These are phyloP conservation scores for Indicator indicator DNA, from an alignment of 2,113 vertebrate species.

Conservation along the genomic window DNA sequence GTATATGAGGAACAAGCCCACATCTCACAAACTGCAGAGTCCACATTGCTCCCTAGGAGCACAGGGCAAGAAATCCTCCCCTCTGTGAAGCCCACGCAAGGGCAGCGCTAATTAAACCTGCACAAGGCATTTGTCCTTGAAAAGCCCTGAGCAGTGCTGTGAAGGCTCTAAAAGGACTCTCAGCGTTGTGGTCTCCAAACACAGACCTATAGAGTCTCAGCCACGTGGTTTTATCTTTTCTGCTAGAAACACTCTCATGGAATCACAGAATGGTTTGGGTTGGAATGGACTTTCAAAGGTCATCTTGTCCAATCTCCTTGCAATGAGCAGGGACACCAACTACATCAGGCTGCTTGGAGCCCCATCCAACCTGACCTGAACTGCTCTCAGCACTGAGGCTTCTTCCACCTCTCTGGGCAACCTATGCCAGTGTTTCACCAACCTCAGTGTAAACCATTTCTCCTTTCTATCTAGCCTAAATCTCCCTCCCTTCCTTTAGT, in stretches of 20 bases:
- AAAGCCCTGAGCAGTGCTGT: not conserved
- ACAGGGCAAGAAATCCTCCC: not conserved
- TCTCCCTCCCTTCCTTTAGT: too few relatives aligned
- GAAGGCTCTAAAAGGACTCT: not conserved
- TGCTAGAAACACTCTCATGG: not conserved
- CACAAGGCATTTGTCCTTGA: not conserved
- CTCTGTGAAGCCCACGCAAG: not conserved
- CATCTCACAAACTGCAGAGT: rapidly evolving
- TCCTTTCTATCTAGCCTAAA: too few relatives aligned
- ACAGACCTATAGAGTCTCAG: not conserved
- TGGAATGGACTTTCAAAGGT: too few relatives aligned
- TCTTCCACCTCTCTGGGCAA: too few relatives aligned
- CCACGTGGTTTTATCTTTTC: not conserved
- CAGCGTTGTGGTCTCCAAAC: not conserved
- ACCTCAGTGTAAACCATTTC: too few relatives aligned
- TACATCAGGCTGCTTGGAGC: too few relatives aligned
- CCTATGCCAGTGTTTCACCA: too few relatives aligned
- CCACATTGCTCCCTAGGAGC: rapidly evolving
- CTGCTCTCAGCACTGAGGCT: too few relatives aligned
- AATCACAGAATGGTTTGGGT: too few relatives aligned
- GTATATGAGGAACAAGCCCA: rapidly evolving
- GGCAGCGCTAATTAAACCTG: not conserved
- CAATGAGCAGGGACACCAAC: too few relatives aligned
- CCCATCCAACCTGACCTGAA: too few relatives aligned
- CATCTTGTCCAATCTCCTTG: too few relatives aligned